A percentile compares a stretch with the other conserved stretches of the same genome.
These are phyloP conservation scores for Heliothis virescens DNA, from an alignment of 1,140 invertebrate species.

Conservation along the genomic window DNA sequence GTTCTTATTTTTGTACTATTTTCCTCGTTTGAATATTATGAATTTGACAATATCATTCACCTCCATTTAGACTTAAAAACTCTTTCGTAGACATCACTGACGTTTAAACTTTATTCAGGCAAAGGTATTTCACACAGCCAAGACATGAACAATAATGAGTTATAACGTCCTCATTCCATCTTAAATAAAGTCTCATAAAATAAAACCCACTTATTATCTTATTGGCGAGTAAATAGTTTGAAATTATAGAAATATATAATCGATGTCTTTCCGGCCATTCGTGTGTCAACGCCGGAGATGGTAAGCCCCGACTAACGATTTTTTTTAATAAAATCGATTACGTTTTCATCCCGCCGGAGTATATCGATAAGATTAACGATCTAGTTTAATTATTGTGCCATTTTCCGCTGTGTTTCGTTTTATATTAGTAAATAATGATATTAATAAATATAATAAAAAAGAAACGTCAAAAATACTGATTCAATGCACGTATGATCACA, in stretches of 20 bases:
- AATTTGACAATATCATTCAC: neutral
- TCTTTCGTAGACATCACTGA: neutral
- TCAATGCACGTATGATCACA: too few species aligned
- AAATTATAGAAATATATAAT: slow-evolving; percentile 21
- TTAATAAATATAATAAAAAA: too few species aligned
- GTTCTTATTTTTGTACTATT: too few species aligned
- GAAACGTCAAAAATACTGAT: too few species aligned
- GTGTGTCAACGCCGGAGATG: neutral
- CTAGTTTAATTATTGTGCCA: neutral
- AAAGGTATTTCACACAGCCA: neutral
- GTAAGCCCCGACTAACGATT: neutral
- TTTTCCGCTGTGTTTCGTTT: too few species aligned
- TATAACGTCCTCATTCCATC: neutral
- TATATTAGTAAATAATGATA: too few species aligned
- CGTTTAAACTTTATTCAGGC: neutral
- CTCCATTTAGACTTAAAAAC: neutral
- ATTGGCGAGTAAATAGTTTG: slow-evolving; percentile 27
- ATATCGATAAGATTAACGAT: slow-evolving; percentile 2
- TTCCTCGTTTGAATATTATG: neutral
- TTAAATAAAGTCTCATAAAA: slow-evolving; percentile 13
- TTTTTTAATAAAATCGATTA: slow-evolving; percentile 7
- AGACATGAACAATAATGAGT: slow-evolving; percentile 2
- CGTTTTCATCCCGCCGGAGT: neutral
- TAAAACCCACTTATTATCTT: slow-evolving; percentile 17
- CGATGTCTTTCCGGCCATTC: slow-evolving; percentile 29